A percentile compares a stretch with the other conserved stretches of the same genome.
phyloP scores from a whole-genome alignment of 1,140 invertebrate species.

The Aphaenogaster floridana region DNA sequence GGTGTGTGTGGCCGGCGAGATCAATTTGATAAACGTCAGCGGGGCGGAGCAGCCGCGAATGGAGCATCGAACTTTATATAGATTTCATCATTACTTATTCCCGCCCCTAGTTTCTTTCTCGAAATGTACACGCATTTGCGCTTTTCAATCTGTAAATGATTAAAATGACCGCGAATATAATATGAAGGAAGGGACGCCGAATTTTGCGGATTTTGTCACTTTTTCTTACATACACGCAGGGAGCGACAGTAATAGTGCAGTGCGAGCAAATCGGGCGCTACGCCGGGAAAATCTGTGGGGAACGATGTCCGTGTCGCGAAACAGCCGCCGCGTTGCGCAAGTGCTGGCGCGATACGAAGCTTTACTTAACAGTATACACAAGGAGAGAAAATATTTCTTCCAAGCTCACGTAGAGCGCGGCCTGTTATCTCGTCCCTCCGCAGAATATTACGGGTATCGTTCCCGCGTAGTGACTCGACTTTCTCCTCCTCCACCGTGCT shows the following conservation, averaged over 20 bases:
- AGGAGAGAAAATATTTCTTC: conserved; percentile 62
- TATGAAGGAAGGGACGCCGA: neutral
- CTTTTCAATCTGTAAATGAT: conserved; percentile 3
- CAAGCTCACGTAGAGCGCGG: conserved; percentile 57
- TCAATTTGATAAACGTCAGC: conserved; percentile 66
- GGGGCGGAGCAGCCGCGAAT: neutral
- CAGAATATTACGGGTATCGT: conserved; percentile 74
- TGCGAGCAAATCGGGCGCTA: neutral
- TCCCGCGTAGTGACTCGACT: conserved; percentile 65
- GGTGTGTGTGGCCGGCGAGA: conserved; percentile 18
- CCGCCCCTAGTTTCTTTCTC: neutral
- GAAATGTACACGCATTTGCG: neutral
- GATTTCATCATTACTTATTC: conserved; percentile 43
- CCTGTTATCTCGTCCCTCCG: conserved; percentile 70
- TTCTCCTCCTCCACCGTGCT: conserved; percentile 64
- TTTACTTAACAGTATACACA: conserved; percentile 57
- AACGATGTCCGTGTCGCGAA: conserved; percentile 9
- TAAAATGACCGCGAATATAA: neutral
- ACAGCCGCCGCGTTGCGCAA: neutral
- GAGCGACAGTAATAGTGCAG: neutral
- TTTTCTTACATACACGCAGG: neutral
- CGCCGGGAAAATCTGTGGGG: neutral
- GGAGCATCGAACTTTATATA: conserved; percentile 14
- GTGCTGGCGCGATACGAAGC: conserved; percentile 41
- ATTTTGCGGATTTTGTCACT: neutral